Percentiles rank a stretch among this genome's conserved stretches.
phyloP scores from a whole-genome alignment of 2,797 vertebrate genomes.

The Podarcis siculus region DNA sequence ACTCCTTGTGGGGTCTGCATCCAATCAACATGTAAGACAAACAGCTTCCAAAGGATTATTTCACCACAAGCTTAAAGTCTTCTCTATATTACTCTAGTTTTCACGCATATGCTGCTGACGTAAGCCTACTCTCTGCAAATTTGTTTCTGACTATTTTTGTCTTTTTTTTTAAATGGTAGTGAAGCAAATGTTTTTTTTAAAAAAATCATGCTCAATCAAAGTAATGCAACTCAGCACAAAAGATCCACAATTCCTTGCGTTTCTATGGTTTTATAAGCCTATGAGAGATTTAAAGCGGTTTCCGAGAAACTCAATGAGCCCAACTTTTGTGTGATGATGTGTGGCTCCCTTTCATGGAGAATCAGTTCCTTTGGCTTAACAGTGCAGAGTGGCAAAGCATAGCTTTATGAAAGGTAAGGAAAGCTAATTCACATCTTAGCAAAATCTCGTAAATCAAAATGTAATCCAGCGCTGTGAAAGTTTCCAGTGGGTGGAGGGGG shows the following conservation, averaged over 20 bases:
- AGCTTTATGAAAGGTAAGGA: conserved; percentile 55
- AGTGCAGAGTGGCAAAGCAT: conserved; percentile 56
- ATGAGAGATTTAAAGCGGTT: conserved; percentile 61
- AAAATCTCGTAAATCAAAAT: conserved; percentile 63
- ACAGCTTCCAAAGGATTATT: neutral
- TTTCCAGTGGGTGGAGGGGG: conserved; percentile 4
- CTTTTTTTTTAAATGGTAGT: conserved; percentile 37
- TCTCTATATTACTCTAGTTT: neutral
- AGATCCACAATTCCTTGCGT: neutral
- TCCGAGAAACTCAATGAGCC: conserved; percentile 53
- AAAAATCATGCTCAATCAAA: conserved; percentile 34
- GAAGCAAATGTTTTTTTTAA: conserved; percentile 41
- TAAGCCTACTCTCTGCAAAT: conserved; percentile 25
- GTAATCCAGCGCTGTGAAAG: conserved; percentile 31
- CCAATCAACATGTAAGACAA: neutral
- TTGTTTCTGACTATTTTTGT: conserved; percentile 58
- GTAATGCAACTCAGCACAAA: conserved; percentile 17
- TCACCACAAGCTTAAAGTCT: neutral
- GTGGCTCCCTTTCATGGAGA: conserved; percentile 53
- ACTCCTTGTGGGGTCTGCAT: neutral
- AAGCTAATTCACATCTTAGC: conserved; percentile 45
- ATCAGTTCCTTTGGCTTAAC: conserved; percentile 51
- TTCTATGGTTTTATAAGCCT: neutral
- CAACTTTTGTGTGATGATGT: conserved; percentile 38
- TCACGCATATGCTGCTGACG: neutral